Evolutionary conservation across 2,113 vertebrate species (phyloP).

Genomic region (Galemys pyrenaicus): DNA sequence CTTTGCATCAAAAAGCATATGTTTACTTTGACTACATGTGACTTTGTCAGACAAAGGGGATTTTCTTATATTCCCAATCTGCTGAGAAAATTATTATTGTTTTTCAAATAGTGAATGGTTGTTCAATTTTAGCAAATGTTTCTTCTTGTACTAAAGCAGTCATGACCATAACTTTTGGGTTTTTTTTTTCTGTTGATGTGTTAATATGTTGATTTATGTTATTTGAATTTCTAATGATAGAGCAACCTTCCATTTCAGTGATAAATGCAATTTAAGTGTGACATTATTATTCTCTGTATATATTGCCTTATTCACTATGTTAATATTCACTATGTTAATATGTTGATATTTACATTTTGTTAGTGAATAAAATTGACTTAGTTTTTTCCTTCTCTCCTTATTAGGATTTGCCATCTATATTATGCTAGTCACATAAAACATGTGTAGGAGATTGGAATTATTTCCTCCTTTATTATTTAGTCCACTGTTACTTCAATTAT

Average conservation of each 20-base stretch:
- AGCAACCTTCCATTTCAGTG: not conserved
- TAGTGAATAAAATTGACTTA: not conserved
- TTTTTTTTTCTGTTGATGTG: not conserved
- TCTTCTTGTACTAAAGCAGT: not conserved
- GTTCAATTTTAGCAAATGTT: not conserved
- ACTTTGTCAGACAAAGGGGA: not conserved
- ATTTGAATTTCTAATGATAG: not conserved
- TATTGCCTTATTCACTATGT: not conserved
- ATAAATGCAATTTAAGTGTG: slow-evolving; percentile 3
- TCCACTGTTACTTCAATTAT: not conserved
- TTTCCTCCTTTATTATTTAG: not conserved
- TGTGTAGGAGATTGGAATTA: not conserved
- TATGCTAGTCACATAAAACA: not conserved
- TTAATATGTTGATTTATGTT: not conserved
- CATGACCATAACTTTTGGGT: too few relatives aligned
- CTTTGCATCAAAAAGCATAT: not conserved
- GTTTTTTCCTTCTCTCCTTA: not conserved
- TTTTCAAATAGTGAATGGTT: not conserved
- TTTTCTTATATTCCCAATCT: slow-evolving; percentile 7
- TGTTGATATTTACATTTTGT: slow-evolving; percentile 19
- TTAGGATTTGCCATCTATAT: not conserved
- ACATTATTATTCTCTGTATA: not conserved
- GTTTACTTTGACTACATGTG: not conserved
- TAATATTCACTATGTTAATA: slow-evolving; percentile 12
- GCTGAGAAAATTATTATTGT: not conserved